Base-by-base conservation (phyloP, 2,797 vertebrate species). In the Synaphobranchus kaupii region DNA sequence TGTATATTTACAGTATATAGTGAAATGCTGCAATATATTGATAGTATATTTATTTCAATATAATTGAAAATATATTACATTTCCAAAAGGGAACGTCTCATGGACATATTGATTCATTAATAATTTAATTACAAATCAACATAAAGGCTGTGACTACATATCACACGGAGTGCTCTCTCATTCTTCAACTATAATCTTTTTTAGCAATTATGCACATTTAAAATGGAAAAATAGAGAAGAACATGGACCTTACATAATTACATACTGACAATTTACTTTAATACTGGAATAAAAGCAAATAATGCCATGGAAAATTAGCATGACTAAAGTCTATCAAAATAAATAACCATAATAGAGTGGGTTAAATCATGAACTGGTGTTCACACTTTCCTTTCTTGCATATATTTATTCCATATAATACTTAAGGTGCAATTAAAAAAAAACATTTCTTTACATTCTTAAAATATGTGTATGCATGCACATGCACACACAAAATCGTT, bases 391-490 rank as follows among this genome's bases (percentile, higher is more conserved):
- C 17, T n/a, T 50, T 50, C 20, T 81, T 25, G 44, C 44, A 50
- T 50, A 50, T 48, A 48, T 50, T 25, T 48, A 25, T n/a, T 81
- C 2, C 8, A 3, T n/a, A n/a, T 50, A 81, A 81, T 25, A 81
- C 20, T 48, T 73, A 58, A 88, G 7, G 3, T 78, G 34, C 5
- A 78, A 87, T 88, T 25, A 89, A 56, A 89, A 39, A 39, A 39
- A 39, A 39, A 39, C 87, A 88, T 9, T 13, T 92, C 87, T 90
- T 89, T 85, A 50, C 34, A 8, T 58, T 87, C 85, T 20, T 44
- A 39, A 34, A 73, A 60, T 22, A n/a, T n/a, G n/a, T 60, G 2
- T 73, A 3, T 73, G 9, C 22, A 81, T 50, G 4, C 25, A 81
- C 17, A 28, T 20, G 50, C 4, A 22, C 80, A 8, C n/a, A 47